These are phyloP conservation scores for Eulemur rufifrons DNA, from an alignment of 2,113 vertebrate genomes.

Conservation along the genomic window DNA sequence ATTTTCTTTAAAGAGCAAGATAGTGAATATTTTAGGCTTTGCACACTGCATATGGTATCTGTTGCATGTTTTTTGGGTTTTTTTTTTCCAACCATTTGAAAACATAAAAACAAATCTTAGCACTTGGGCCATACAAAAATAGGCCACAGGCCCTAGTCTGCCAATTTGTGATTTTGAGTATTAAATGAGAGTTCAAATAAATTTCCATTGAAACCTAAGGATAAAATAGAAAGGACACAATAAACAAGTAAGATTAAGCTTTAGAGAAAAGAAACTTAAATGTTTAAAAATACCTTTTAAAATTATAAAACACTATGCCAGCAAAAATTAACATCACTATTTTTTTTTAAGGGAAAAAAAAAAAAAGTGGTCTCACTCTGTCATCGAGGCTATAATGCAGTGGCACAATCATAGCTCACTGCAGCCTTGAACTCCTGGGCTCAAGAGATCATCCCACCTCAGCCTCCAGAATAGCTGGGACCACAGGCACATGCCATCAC, in stretches of 20 bases:
- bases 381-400: too few relatives aligned
- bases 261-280: not conserved
- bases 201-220: conserved; percentile 21
- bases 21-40: not conserved
- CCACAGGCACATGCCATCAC: too few relatives aligned
- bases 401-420: too few relatives aligned
- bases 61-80: not conserved
- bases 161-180: not conserved
- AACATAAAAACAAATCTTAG: conserved; percentile 25
- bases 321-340: not conserved
- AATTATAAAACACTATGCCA: not conserved
- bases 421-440: too few relatives aligned
- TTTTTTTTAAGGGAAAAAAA: too few relatives aligned
- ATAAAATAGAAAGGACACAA: not conserved
- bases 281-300: not conserved
- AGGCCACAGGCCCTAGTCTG: not conserved
- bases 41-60: not conserved
- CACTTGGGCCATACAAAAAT: not conserved
- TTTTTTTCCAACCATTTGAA: not conserved
- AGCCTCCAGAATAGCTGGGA: too few relatives aligned
- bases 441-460: too few relatives aligned
- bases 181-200: conserved; percentile 13
- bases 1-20: not conserved
- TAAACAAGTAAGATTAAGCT: not conserved
- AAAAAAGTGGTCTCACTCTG: too few relatives aligned